These are phyloP conservation scores for Porphyrio hochstetteri DNA, from an alignment of 2,113 vertebrate species.

Conservation along the genomic window DNA sequence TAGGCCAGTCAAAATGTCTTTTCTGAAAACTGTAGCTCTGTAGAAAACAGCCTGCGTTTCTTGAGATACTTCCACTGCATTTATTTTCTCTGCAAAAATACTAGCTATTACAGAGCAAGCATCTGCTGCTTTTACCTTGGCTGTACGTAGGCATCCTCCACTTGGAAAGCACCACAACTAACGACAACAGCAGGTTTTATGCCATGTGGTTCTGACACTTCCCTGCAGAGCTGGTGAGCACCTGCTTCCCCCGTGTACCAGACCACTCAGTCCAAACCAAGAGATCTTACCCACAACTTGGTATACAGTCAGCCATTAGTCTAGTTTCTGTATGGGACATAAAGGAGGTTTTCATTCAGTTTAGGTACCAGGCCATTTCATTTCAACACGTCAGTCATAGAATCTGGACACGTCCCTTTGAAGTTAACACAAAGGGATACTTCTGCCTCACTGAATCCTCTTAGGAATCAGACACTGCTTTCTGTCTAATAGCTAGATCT, in stretches of 20 bases:
- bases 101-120: not conserved
- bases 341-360: not conserved
- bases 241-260: accelerated
- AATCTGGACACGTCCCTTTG: not conserved
- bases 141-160: not conserved
- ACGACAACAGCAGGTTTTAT: not conserved
- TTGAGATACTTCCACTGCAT: not conserved
- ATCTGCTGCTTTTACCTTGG: not conserved
- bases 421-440: not conserved
- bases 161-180: not conserved
- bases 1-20: not conserved
- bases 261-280: not conserved
- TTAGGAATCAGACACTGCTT: not conserved
- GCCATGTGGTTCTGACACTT: not conserved
- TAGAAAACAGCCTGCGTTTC: not conserved
- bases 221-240: not conserved
- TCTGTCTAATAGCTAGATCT: not conserved
- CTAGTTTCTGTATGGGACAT: not conserved
- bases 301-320: not conserved
- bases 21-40: not conserved
- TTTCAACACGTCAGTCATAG: not conserved
- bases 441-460: not conserved
- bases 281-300: not conserved
- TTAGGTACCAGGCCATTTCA: not conserved
- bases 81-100: not conserved